phyloP scores from a whole-genome alignment of 2,113 vertebrate species.

The Hemicordylus capensis region DNA sequence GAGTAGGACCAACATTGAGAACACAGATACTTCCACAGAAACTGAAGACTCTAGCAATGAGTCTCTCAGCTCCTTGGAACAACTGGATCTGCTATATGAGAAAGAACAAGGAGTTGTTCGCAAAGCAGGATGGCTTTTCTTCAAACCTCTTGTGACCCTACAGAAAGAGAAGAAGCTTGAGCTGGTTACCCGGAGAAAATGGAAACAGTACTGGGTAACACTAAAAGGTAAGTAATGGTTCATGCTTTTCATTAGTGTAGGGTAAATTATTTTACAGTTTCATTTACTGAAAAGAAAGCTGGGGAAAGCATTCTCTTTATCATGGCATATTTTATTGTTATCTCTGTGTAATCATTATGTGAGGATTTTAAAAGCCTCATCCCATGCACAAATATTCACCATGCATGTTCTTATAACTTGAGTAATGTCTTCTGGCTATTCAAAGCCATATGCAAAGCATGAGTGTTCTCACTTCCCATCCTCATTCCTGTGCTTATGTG shows the following conservation, averaged over 20 bases:
- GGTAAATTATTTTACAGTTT: background rate
- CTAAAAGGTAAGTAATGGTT: constrained; percentile 83
- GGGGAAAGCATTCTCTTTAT: background rate
- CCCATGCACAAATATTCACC: background rate
- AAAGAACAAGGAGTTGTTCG: constrained; percentile 96
- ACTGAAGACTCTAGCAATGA: constrained; percentile 87
- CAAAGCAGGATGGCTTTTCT: constrained; percentile 94
- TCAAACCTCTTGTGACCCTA: constrained; percentile 91
- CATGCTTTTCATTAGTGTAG: background rate
- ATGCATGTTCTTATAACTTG: background rate
- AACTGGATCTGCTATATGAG: constrained; percentile 92
- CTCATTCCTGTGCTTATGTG: background rate
- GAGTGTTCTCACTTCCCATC: background rate
- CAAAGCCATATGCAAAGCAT: background rate
- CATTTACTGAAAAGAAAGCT: background rate
- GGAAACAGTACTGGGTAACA: constrained; percentile 97
- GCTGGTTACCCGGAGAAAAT: constrained; percentile 88
- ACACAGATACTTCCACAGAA: constrained; percentile 66
- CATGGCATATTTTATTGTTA: background rate
- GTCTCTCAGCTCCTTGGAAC: constrained; percentile 91
- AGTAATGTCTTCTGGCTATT: background rate
- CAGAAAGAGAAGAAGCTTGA: constrained; percentile 97
- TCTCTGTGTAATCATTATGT: background rate
- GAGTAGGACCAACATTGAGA: constrained; percentile 74
- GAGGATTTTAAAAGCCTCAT: background rate